These are phyloP conservation scores for Sepioteuthis lessoniana DNA, from an alignment of 2,888 invertebrate genomes.

Conservation along the genomic window DNA sequence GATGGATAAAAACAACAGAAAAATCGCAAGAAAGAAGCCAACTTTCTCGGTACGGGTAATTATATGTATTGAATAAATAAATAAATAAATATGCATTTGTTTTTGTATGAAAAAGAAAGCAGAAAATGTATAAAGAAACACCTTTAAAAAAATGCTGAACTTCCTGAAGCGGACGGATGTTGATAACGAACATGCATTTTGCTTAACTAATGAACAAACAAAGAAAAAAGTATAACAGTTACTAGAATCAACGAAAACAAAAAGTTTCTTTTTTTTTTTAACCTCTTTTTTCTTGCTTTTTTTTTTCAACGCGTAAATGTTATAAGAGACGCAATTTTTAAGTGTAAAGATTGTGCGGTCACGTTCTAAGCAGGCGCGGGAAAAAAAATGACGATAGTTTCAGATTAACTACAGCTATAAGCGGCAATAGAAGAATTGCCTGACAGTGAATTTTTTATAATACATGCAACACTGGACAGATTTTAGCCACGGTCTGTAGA, in stretches of 20 bases:
- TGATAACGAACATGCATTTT: neutral
- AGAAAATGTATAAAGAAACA: neutral
- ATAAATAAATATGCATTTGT: too few relatives aligned
- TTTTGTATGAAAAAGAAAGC: neutral
- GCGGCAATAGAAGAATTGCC: neutral
- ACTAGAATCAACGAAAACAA: neutral
- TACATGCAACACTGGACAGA: neutral
- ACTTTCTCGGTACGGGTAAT: neutral
- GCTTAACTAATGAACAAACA: neutral
- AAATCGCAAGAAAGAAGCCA: neutral
- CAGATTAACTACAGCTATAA: neutral
- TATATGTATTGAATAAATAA: neutral
- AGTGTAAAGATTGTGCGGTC: neutral
- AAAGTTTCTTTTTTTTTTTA: too few relatives aligned
- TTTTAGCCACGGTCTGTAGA: neutral
- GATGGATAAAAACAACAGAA: neutral
- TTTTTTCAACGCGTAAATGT: neutral
- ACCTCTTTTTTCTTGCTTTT: neutral
- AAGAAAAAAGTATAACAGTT: neutral
- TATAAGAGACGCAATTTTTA: neutral
- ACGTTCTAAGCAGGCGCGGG: neutral
- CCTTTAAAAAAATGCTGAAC: neutral
- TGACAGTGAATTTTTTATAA: neutral
- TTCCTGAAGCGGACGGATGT: neutral
- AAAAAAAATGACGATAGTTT: neutral